Conservation (phyloP, 2,113 vertebrate genomes). For the Mustela lutreola region DNA sequence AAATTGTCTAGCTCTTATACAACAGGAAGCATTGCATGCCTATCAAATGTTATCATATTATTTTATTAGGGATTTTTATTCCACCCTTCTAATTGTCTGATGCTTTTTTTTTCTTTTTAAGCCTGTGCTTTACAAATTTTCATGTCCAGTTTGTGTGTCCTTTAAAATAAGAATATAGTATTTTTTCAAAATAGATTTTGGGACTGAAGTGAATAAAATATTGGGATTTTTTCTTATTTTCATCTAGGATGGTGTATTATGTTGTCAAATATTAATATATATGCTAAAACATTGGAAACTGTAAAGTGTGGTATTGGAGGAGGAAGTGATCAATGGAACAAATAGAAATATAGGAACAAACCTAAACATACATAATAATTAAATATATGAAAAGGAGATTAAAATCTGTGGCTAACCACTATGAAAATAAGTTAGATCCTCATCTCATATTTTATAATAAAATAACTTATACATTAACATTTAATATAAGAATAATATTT, state of each 20-base stretch:
- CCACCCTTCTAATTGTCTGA: not conserved
- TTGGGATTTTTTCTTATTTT: not conserved
- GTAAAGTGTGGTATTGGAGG: not conserved
- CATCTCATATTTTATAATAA: not conserved
- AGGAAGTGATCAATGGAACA: not conserved
- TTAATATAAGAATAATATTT: conserved; percentile 16
- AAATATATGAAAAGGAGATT: conserved; percentile 12
- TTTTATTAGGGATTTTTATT: not conserved
- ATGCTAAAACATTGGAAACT: conserved; percentile 22
- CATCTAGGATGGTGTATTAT: not conserved
- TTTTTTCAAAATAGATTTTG: not conserved
- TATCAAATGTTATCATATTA: not conserved
- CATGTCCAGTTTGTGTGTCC: not conserved
- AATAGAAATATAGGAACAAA: not conserved
- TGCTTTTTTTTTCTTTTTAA: not conserved
- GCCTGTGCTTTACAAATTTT: not conserved
- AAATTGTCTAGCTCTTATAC: not conserved
- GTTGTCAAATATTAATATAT: conserved; percentile 42
- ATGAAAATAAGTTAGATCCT: not conserved
- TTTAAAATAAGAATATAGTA: not conserved
- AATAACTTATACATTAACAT: not conserved
- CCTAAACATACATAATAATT: not conserved
- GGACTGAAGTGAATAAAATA: not conserved
- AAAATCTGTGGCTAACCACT: not conserved
- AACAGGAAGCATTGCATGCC: not conserved